These are phyloP conservation scores for Odocoileus hemionus DNA, from an alignment of 2,113 vertebrate genomes.

Conservation along the genomic window DNA sequence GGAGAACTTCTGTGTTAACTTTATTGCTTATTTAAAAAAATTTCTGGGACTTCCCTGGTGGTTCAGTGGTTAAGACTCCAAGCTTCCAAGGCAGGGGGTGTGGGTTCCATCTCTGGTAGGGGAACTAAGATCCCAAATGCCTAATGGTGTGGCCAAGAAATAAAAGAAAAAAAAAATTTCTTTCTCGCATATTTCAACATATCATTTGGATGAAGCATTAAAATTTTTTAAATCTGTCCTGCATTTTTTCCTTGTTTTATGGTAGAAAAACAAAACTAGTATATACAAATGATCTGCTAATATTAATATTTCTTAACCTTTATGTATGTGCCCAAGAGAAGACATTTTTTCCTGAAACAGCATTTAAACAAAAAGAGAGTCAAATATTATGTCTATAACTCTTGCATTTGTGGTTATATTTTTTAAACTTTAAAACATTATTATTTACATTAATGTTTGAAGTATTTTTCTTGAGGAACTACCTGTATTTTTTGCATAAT, in stretches of 20 bases:
- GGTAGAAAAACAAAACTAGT: neutral
- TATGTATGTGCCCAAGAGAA: neutral
- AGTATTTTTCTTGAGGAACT: neutral
- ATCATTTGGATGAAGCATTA: neutral
- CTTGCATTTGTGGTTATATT: neutral
- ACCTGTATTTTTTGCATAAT: neutral
- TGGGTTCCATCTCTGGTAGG: neutral
- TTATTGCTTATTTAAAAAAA: neutral
- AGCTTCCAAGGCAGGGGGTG: neutral
- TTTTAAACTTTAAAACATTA: neutral
- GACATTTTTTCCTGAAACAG: neutral
- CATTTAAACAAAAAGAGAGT: neutral
- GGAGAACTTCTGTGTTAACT: neutral
- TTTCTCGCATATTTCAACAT: neutral
- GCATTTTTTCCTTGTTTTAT: neutral
- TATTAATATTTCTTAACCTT: slow-evolving; percentile 44
- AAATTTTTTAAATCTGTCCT: neutral
- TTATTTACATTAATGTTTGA: slow-evolving; percentile 20
- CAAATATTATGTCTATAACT: neutral
- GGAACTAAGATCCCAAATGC: neutral
- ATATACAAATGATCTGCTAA: slow-evolving; percentile 16
- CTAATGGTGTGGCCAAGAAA: neutral
- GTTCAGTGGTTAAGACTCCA: neutral
- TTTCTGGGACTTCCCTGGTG: neutral
- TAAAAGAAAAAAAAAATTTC: neutral